These are phyloP conservation scores for Antitype chi DNA, from an alignment of 2,888 invertebrate genomes.

Conservation along the genomic window DNA sequence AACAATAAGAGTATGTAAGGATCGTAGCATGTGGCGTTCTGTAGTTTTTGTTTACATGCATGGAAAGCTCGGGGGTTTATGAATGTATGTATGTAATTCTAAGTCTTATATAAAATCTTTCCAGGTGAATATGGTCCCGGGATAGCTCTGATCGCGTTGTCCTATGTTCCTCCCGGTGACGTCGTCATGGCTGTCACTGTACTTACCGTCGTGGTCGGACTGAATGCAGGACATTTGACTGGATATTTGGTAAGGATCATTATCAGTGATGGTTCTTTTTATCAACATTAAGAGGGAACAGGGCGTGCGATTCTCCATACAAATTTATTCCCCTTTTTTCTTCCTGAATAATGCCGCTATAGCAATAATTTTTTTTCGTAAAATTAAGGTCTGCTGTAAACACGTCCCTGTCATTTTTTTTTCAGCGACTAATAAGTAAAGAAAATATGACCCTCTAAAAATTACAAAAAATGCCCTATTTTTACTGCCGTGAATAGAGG, in stretches of 20 bases:
- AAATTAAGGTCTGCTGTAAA: no score
- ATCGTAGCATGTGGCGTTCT: neutral
- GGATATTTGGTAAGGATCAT: constrained; percentile 91
- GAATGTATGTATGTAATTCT: neutral
- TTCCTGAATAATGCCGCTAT: no score
- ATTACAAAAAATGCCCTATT: no score
- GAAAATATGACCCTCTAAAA: no score
- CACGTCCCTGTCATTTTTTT: no score
- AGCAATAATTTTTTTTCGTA: no score
- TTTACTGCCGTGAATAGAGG: no score
- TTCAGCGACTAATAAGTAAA: no score
- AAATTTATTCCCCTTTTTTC: no score
- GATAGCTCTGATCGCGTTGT: constrained; percentile 91
- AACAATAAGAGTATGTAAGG: neutral
- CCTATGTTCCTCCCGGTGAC: constrained; percentile 87
- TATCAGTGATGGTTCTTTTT: neutral
- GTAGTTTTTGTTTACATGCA: neutral
- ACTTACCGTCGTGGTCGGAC: constrained; percentile 92
- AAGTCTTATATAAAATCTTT: neutral
- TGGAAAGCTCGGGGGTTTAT: neutral
- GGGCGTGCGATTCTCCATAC: no score
- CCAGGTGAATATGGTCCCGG: constrained; percentile 93
- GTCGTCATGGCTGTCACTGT: constrained; percentile 91
- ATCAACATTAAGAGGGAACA: neutral
- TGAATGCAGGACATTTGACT: constrained; percentile 93